A percentile compares a stretch with the other conserved stretches of the same genome.
Evolutionary conservation across 1,140 invertebrate species (phyloP).

Genomic region (Tetramorium simillimum): DNA sequence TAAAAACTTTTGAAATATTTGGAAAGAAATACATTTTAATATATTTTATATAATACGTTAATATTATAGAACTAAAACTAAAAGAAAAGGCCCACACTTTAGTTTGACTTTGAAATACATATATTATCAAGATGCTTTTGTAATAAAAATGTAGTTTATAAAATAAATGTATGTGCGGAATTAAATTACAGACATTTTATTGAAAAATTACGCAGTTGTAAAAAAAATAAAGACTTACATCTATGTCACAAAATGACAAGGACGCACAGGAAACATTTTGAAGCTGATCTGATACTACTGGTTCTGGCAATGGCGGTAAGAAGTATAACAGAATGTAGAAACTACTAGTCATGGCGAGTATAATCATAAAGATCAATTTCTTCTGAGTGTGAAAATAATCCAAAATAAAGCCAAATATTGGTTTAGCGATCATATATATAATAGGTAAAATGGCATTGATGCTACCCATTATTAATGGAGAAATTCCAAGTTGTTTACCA

Average conservation of each 20-base stretch:
- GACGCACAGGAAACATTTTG: constrained; percentile 71
- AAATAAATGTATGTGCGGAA: too few species aligned
- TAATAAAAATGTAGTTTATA: background rate
- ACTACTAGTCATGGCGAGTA: constrained; percentile 88
- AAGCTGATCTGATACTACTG: constrained; percentile 68
- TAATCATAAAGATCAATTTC: constrained; percentile 89
- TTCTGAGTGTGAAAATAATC: constrained; percentile 88
- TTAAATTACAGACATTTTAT: background rate
- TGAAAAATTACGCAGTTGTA: background rate
- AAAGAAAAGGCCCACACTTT: too few species aligned
- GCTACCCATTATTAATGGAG: constrained; percentile 89
- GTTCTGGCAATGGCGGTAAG: constrained; percentile 85
- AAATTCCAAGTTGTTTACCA: constrained; percentile 90
- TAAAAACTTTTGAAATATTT: too few species aligned
- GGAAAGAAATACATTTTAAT: too few species aligned
- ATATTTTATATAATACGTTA: too few species aligned
- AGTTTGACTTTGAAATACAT: too few species aligned
- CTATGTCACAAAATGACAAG: constrained; percentile 75
- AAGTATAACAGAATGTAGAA: constrained; percentile 89
- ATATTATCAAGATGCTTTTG: too few species aligned
- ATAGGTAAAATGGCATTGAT: constrained; percentile 90
- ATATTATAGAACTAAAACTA: too few species aligned
- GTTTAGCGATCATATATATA: constrained; percentile 90
- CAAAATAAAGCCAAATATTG: constrained; percentile 89
- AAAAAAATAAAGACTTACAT: constrained; percentile 51